Evolutionary conservation across 2,113 vertebrate species (phyloP), one percentile per base, ranked within the genome.

Genomic region (Oreochromis tanganicae): DNA sequence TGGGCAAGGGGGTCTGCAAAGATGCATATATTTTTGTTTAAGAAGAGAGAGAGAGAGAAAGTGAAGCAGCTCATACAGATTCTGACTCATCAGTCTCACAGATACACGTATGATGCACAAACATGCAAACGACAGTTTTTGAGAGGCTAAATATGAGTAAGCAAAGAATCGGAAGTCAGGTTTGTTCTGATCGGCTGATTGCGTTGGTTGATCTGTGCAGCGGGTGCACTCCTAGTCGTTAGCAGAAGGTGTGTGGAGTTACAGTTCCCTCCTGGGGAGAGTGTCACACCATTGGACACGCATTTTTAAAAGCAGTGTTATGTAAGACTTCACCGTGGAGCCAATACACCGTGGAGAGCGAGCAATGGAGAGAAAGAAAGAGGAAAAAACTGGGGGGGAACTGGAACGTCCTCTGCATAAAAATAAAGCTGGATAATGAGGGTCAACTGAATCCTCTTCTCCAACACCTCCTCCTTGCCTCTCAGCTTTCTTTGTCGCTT

Each of bases 291-390:
- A 93, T 94, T 91, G 94, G 91, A 87, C 78, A 79, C 7, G 24
- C 38, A 19, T 81, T 96, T 90, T 90, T 91, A 89, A 93, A 94
- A 93, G 88, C 85, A 66, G 86, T 54, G 48, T 96, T 95, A 95
- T 91, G 91, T 93, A 96, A 96, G 89, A 94, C 92, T 75, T 71
- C 93, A 80, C 87, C 19, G 21, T 46, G 87, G 91, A 87, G 85
- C 83, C 52, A 85, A 86, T 19, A 87, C 90, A 87, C 78, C 41
- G 50, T 1, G 24, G 84, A 63, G 82, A 90, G 57, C 41, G 27
- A 84, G 59, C 43, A 85, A 80, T 3, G 73, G 79, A 85, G 68
- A 54, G 50, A 46, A 29, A 17, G 63, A n/a, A 43, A 36, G 66
- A 41, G 38, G 24, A 14, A 41, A 56, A 71, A 11, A 11, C 10